Conservation (phyloP, 2,888 invertebrate genomes). For the Drosophila pseudotakahashii region DNA sequence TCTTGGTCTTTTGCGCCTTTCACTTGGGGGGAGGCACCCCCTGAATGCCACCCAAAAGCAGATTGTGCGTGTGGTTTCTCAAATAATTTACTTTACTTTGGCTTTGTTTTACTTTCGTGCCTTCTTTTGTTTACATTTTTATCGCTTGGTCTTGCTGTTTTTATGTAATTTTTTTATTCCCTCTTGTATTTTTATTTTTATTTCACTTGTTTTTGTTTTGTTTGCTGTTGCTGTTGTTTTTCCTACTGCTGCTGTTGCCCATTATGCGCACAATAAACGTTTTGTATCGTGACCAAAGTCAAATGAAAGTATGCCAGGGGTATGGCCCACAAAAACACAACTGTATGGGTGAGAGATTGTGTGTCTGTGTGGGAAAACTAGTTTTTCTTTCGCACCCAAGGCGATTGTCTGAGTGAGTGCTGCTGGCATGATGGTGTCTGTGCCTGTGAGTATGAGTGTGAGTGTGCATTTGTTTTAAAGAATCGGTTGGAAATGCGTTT, state of each 20-base stretch:
- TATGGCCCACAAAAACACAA: constrained; percentile 63
- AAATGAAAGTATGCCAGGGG: constrained; percentile 80
- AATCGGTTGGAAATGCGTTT: constrained; percentile 34
- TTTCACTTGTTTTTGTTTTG: constrained; percentile 55
- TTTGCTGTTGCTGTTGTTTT: constrained; percentile 52
- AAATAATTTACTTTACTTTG: constrained; percentile 68
- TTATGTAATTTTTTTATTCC: constrained; percentile 58
- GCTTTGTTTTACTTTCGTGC: constrained; percentile 56
- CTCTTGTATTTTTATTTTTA: constrained; percentile 40
- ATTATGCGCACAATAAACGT: constrained; percentile 74
- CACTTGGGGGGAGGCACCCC: constrained; percentile 45
- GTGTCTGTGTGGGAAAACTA: constrained; percentile 50
- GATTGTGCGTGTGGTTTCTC: constrained; percentile 72
- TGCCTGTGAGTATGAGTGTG: constrained; percentile 5
- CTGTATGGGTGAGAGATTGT: constrained; percentile 1
- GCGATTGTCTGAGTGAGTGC: constrained; percentile 43
- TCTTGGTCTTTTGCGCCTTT: constrained; percentile 48
- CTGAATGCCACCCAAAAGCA: constrained; percentile 16
- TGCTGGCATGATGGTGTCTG: neutral
- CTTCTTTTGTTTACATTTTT: constrained; percentile 70
- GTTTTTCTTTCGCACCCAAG: constrained; percentile 42
- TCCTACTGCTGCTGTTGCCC: constrained; percentile 45
- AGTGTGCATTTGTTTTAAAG: constrained; percentile 43
- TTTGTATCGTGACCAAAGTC: constrained; percentile 81
- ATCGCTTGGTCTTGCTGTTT: constrained; percentile 52